phyloP scores from a whole-genome alignment of 2,888 invertebrate genomes.

The Drosophila histrio region DNA sequence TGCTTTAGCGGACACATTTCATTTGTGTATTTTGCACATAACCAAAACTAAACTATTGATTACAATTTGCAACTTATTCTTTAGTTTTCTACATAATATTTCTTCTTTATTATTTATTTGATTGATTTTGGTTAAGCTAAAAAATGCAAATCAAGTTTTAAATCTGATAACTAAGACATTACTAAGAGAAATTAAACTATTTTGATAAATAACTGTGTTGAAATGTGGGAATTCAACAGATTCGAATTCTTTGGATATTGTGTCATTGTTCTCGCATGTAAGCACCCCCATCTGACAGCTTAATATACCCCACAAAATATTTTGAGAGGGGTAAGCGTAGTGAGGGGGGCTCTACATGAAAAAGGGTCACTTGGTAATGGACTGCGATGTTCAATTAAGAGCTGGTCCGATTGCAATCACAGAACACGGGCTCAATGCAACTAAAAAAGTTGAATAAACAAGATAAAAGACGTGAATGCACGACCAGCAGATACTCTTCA shows the following conservation, averaged over 20 bases:
- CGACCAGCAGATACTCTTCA: background rate
- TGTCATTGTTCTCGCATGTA: background rate
- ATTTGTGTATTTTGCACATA: background rate
- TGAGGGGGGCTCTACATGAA: background rate
- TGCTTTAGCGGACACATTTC: background rate
- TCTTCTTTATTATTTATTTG: too few relatives aligned
- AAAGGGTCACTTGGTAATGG: constrained; percentile 12
- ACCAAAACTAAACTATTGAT: background rate
- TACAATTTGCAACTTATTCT: background rate
- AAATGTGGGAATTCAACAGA: background rate
- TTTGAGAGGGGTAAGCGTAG: background rate
- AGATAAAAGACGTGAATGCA: too few relatives aligned
- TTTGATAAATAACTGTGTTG: too few relatives aligned
- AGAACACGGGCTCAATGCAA: constrained; percentile 1
- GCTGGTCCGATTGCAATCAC: constrained; percentile 8
- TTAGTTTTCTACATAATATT: too few relatives aligned
- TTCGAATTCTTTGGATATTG: background rate
- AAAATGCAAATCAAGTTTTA: too few relatives aligned
- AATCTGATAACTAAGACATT: background rate
- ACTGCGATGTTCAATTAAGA: constrained; percentile 16
- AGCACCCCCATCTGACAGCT: background rate
- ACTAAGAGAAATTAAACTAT: too few relatives aligned
- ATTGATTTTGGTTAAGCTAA: too few relatives aligned
- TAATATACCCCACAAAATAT: background rate
- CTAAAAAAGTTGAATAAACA: background rate